Evolutionary conservation across 2,888 invertebrate species (phyloP).

Genomic region (Acronicta leporina): DNA sequence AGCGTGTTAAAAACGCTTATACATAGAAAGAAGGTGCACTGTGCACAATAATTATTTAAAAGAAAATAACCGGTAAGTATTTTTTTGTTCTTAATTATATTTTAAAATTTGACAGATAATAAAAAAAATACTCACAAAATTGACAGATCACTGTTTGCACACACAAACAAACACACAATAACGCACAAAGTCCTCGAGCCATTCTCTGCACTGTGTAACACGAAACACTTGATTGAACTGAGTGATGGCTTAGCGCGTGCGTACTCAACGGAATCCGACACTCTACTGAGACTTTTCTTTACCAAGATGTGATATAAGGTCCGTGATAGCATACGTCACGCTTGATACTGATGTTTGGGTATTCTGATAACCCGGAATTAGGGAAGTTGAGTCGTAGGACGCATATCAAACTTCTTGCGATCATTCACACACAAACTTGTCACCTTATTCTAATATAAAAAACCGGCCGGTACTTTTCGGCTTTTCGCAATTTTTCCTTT

Average conservation of each 20-base stretch:
- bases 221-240: conserved; percentile 11
- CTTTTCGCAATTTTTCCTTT: no score
- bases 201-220: conserved; percentile 45
- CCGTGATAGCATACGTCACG: conserved; percentile 27
- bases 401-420: no score
- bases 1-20: no score
- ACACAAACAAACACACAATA: conserved; percentile 71
- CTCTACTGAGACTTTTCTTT: conserved; percentile 18
- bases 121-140: conserved; percentile 69
- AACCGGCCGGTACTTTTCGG: no score
- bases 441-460: no score
- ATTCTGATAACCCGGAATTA: conserved; percentile 31
- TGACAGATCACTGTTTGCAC: conserved; percentile 69
- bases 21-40: no score
- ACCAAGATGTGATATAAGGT: conserved; percentile 33
- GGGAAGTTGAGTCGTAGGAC: conserved; percentile 1
- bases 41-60: no score
- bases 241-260: conserved; percentile 20
- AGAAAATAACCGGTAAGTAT: no score
- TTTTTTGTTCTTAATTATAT: no score
- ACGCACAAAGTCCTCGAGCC: conserved; percentile 57
- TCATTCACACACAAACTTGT: no score
- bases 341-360: conserved; percentile 23
- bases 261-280: conserved; percentile 5
- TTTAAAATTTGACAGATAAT: not conserved